phyloP scores from a whole-genome alignment of 2,797 vertebrate species.

The Micrastur ruficollis region DNA sequence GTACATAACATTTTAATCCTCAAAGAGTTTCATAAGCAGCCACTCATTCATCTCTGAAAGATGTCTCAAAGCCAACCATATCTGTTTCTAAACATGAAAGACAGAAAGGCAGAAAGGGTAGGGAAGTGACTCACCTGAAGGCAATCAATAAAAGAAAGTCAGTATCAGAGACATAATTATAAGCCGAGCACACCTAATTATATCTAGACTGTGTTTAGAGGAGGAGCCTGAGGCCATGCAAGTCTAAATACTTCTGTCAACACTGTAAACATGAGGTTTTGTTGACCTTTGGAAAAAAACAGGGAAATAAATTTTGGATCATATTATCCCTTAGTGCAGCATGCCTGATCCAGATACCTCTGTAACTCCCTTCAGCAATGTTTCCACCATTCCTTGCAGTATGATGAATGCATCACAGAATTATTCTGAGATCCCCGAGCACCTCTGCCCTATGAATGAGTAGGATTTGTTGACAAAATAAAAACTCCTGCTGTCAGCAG shows the following conservation, averaged over 20 bases:
- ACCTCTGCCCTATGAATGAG: not conserved
- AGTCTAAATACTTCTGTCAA: not conserved
- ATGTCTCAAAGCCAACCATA: not conserved
- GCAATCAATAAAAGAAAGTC: slow-evolving; percentile 31
- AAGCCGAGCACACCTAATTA: not conserved
- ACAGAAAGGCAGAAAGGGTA: not conserved
- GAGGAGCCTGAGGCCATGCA: not conserved
- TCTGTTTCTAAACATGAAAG: slow-evolving; percentile 39
- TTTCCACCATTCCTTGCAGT: not conserved
- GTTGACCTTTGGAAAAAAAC: not conserved
- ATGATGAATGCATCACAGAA: not conserved
- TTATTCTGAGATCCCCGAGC: not conserved
- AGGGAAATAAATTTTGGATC: not conserved
- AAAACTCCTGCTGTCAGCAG: not conserved
- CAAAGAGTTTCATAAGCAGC: not conserved
- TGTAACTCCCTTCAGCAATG: not conserved
- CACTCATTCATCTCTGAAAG: not conserved
- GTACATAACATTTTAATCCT: slow-evolving; percentile 1
- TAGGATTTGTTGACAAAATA: slow-evolving; percentile 32
- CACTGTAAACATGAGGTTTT: not conserved
- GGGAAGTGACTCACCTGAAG: slow-evolving; percentile 1
- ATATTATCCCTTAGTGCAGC: not conserved
- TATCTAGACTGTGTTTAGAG: not conserved
- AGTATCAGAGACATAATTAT: slow-evolving; percentile 49
- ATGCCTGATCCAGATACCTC: not conserved